Evolutionary conservation across 2,888 invertebrate species (phyloP).

Genomic region (Odontocolon sp.): DNA sequence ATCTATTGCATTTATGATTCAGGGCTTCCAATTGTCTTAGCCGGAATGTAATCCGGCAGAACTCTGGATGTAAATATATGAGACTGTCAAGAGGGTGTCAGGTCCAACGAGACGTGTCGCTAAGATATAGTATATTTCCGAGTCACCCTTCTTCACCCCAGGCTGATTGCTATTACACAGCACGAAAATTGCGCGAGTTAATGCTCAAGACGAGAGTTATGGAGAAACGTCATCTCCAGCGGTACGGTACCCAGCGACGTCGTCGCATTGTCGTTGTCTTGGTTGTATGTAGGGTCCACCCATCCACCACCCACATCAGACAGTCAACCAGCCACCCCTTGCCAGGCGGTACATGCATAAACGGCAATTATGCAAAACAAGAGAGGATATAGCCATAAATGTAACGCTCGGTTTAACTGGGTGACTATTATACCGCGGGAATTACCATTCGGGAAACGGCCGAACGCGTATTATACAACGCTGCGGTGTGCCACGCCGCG

Average conservation of each 20-base stretch:
- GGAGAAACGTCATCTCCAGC: slow-evolving; percentile 50
- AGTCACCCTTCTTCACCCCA: too few relatives aligned
- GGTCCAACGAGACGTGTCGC: slow-evolving; percentile 29
- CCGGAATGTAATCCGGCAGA: slow-evolving; percentile 32
- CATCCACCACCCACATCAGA: slow-evolving; percentile 51
- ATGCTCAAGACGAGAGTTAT: slow-evolving; percentile 54
- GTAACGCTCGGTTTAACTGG: slow-evolving; percentile 66
- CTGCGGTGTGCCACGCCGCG: slow-evolving; percentile 13
- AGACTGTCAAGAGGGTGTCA: slow-evolving; percentile 47
- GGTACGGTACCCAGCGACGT: slow-evolving; percentile 26
- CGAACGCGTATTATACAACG: slow-evolving; percentile 49
- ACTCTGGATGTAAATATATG: slow-evolving; percentile 43
- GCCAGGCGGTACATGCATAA: slow-evolving; percentile 68
- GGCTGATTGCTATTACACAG: slow-evolving; percentile 45
- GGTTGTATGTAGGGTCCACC: slow-evolving; percentile 7
- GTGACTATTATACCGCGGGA: slow-evolving; percentile 66
- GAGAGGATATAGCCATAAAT: slow-evolving; percentile 63
- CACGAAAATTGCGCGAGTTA: slow-evolving; percentile 40
- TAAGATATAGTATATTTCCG: slow-evolving; percentile 6
- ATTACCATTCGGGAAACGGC: slow-evolving; percentile 62
- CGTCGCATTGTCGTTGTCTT: slow-evolving; percentile 30
- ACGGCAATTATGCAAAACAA: slow-evolving; percentile 74
- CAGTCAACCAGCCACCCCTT: slow-evolving; percentile 55
- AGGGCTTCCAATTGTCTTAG: slow-evolving; percentile 20
- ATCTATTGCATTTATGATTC: too few relatives aligned